Percentiles rank a stretch among this genome's conserved stretches.
Conservation (phyloP, 1,140 invertebrate species). For the Adelges cooleyi region DNA sequence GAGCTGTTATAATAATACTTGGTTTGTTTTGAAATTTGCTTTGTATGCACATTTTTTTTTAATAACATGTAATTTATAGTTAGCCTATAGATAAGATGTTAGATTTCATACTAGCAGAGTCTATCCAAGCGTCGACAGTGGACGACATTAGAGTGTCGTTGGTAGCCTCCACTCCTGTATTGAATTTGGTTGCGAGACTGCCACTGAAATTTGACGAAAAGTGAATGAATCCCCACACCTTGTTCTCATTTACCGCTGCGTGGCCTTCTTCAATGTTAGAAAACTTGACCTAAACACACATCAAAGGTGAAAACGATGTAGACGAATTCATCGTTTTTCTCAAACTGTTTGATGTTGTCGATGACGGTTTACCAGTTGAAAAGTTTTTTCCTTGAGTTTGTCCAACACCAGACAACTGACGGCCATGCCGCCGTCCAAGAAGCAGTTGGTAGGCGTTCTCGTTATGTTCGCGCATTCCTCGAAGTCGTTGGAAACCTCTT, state of each 20-base stretch:
- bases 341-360: too few species aligned
- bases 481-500: not conserved
- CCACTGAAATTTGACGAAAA: conserved; percentile 79
- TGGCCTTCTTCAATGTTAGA: conserved; percentile 43
- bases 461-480: not conserved
- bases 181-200: conserved; percentile 46
- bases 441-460: not conserved
- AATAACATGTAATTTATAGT: too few species aligned
- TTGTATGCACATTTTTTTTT: too few species aligned
- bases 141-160: not conserved
- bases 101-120: conserved; percentile 32
- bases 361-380: conserved; percentile 17
- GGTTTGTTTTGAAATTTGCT: too few species aligned
- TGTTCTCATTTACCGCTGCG: conserved; percentile 56
- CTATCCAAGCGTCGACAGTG: conserved; percentile 29
- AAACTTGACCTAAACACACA: conserved; percentile 18
- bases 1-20: too few species aligned
- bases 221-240: conserved; percentile 73
- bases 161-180: not conserved
- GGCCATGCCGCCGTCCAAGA: conserved; percentile 26
- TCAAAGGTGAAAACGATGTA: not conserved
- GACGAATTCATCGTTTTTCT: not conserved
- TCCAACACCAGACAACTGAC: conserved; percentile 31
- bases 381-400: conserved; percentile 23
- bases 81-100: too few species aligned